phyloP scores from a whole-genome alignment of 2,888 invertebrate genomes.

The Perithous albicinctus region DNA sequence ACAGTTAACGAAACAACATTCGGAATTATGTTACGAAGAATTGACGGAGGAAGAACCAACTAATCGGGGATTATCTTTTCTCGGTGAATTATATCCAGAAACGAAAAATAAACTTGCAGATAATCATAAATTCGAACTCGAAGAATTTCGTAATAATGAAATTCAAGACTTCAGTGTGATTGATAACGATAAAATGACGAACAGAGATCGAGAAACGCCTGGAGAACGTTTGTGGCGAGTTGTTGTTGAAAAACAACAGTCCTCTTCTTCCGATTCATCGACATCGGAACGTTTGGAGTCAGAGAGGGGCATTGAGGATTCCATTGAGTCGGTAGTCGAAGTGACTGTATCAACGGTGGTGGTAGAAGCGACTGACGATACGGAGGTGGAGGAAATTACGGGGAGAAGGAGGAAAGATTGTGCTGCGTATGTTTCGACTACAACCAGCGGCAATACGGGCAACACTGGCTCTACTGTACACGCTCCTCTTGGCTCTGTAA shows the following conservation, averaged over 20 bases:
- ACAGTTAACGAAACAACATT: too few species aligned
- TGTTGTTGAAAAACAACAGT: slow-evolving; percentile 73
- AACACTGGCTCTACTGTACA: slow-evolving; percentile 70
- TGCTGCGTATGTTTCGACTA: slow-evolving; percentile 60
- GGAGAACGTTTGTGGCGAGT: slow-evolving; percentile 74
- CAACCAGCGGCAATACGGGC: slow-evolving; percentile 67
- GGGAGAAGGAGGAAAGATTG: slow-evolving; percentile 69
- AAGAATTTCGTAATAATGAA: background rate
- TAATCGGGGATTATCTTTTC: slow-evolving; percentile 67
- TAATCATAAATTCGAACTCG: slow-evolving; percentile 2
- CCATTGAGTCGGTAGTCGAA: slow-evolving; percentile 43
- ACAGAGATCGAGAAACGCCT: slow-evolving; percentile 21
- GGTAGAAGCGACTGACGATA: slow-evolving; percentile 55
- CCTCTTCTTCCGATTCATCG: slow-evolving; percentile 21
- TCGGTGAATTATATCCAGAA: slow-evolving; percentile 76
- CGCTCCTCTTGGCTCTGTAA: slow-evolving; percentile 69
- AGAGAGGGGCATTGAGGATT: slow-evolving; percentile 47
- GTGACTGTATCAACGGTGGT: slow-evolving; percentile 56
- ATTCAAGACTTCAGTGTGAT: background rate
- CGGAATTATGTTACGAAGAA: background rate
- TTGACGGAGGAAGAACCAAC: slow-evolving; percentile 10
- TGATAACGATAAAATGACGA: slow-evolving; percentile 15
- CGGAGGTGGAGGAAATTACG: slow-evolving; percentile 66
- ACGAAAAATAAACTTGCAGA: slow-evolving; percentile 50
- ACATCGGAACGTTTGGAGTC: slow-evolving; percentile 21